Conservation (phyloP, 2,888 invertebrate species). For the Stenodera caucasica region DNA sequence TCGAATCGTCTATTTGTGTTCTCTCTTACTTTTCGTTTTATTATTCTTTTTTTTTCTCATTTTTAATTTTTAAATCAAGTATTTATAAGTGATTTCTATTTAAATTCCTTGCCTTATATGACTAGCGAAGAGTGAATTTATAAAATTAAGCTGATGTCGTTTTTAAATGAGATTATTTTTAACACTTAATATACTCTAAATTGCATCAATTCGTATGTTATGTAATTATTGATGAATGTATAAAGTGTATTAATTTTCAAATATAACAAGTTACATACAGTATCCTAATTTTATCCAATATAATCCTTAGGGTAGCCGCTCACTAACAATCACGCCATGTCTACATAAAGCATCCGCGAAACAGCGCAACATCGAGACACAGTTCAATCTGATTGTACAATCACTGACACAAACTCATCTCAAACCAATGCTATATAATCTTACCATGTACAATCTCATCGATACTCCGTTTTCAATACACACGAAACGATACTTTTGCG, state of each 20-base stretch:
- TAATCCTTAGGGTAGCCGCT: background rate
- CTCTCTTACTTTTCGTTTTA: slow-evolving; percentile 1
- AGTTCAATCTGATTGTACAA: too few species aligned
- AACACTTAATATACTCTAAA: slow-evolving; percentile 24
- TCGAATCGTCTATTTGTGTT: slow-evolving; percentile 26
- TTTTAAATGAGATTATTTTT: slow-evolving; percentile 23
- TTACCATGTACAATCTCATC: too few species aligned
- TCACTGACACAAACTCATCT: too few species aligned
- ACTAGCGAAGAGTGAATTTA: slow-evolving; percentile 26
- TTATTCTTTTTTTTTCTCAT: background rate
- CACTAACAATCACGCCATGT: too few species aligned
- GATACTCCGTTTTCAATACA: too few species aligned
- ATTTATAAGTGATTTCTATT: slow-evolving; percentile 20
- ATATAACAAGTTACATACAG: slow-evolving; percentile 25
- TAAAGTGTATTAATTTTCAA: slow-evolving; percentile 23
- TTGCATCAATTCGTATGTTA: slow-evolving; percentile 18
- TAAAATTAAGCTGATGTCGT: slow-evolving; percentile 23
- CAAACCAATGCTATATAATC: too few species aligned
- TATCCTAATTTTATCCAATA: background rate
- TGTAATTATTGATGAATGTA: slow-evolving; percentile 25
- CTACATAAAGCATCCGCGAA: too few species aligned
- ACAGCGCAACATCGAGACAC: too few species aligned
- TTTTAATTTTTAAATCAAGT: background rate
- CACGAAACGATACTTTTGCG: too few species aligned
- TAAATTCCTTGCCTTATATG: slow-evolving; percentile 28